Evolutionary conservation across 2,113 vertebrate species (phyloP).

Genomic region (Elachura formosa): DNA sequence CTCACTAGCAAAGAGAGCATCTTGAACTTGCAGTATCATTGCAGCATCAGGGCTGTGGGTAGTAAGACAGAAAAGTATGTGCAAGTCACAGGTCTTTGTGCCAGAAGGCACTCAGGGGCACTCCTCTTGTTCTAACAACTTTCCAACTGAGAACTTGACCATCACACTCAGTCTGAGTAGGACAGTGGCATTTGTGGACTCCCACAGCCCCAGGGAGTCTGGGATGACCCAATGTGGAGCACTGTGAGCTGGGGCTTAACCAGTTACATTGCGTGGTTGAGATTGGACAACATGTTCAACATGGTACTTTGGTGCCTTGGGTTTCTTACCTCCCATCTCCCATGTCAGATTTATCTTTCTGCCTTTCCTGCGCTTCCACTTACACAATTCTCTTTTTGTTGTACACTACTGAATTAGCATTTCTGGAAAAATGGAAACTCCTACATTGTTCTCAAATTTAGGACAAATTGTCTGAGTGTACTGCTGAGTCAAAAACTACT

Average conservation of each 20-base stretch:
- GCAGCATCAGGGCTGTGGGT: background rate
- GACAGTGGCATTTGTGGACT: background rate
- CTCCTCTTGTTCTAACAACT: background rate
- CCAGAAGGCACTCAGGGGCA: background rate
- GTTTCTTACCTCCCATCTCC: background rate
- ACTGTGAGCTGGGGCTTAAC: background rate
- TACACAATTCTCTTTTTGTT: background rate
- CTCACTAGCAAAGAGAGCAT: background rate
- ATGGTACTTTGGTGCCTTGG: background rate
- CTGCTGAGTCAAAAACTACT: background rate
- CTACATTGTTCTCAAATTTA: background rate
- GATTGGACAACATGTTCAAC: fast-evolving
- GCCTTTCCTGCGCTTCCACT: background rate
- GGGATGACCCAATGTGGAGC: background rate
- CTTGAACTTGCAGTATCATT: background rate
- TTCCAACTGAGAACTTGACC: background rate
- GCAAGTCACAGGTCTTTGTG: background rate
- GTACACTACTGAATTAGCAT: background rate
- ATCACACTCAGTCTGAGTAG: background rate
- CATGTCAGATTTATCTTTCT: background rate
- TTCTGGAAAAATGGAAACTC: background rate
- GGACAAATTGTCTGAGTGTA: background rate
- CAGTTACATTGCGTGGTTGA: background rate
- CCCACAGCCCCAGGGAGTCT: background rate
- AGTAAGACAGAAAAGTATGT: background rate